Conservation (phyloP, 2,113 vertebrate genomes). For the Equus quagga region DNA sequence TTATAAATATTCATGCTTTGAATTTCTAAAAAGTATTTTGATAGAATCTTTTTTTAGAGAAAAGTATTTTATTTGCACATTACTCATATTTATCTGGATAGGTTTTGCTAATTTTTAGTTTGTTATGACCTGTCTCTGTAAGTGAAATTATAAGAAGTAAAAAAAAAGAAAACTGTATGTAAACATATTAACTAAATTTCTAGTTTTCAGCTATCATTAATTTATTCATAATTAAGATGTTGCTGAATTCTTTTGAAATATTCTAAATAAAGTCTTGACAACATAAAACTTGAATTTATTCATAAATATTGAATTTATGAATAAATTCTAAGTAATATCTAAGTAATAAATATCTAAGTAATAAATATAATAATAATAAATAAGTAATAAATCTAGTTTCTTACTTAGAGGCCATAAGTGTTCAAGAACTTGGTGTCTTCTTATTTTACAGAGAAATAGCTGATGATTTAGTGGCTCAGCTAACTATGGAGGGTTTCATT, state of each 20-base stretch:
- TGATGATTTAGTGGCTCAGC: neutral
- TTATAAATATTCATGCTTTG: neutral
- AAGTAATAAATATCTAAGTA: too few species aligned
- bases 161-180: neutral
- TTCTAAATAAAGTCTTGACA: neutral
- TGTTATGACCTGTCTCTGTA: neutral
- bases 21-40: neutral
- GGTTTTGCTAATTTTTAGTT: conserved; percentile 44
- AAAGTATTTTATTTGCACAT: neutral
- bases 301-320: too few species aligned
- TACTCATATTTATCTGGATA: neutral
- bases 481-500: neutral
- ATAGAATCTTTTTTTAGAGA: conserved; percentile 18
- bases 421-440: neutral
- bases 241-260: neutral
- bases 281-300: conserved; percentile 33
- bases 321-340: too few species aligned
- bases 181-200: neutral
- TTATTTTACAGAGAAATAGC: conserved; percentile 18
- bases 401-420: neutral
- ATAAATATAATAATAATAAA: too few species aligned
- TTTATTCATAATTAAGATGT: conserved; percentile 20
- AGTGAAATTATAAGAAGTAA: conserved; percentile 16
- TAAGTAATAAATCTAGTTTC: neutral
- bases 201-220: conserved; percentile 46